Conservation (phyloP, 2,113 vertebrate species). For the Dolichallabes microphthalmus region DNA sequence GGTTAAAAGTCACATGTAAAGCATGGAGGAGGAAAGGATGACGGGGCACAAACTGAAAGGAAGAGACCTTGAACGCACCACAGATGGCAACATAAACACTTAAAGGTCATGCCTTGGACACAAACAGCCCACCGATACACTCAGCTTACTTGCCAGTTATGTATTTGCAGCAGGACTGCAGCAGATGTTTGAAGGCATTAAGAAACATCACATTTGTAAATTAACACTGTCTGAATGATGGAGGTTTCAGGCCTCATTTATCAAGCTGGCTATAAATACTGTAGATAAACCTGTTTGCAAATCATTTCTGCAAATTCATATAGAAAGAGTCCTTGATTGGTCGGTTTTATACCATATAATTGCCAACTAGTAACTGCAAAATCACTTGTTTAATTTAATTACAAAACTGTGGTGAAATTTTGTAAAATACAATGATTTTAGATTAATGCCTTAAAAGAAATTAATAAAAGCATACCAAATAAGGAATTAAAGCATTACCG, state of each 20-base stretch:
- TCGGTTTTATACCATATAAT: too few relatives aligned
- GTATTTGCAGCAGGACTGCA: conserved; percentile 73
- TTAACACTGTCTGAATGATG: conserved; percentile 10
- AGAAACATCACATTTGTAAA: conserved; percentile 54
- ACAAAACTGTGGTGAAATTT: too few relatives aligned
- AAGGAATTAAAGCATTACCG: neutral
- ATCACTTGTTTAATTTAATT: too few relatives aligned
- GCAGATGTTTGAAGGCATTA: conserved; percentile 59
- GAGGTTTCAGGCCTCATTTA: neutral
- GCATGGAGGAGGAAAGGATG: conserved; percentile 58
- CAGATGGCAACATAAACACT: conserved; percentile 65
- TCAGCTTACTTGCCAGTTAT: conserved; percentile 82
- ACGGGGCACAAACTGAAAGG: conserved; percentile 55
- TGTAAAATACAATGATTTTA: too few relatives aligned
- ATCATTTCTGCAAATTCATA: neutral
- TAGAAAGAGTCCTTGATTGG: too few relatives aligned
- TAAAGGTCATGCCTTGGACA: conserved; percentile 79
- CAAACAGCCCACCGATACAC: conserved; percentile 61
- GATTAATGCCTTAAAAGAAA: neutral
- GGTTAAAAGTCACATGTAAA: conserved; percentile 61
- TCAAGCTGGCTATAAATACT: conserved; percentile 5
- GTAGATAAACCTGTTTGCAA: neutral
- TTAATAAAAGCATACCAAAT: neutral
- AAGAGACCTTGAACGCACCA: conserved; percentile 50
- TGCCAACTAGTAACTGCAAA: too few relatives aligned